Percentiles rank a stretch among this genome's conserved stretches.
These are phyloP conservation scores for Enteromius treurensis DNA, from an alignment of 2,797 vertebrate species.

Conservation along the genomic window DNA sequence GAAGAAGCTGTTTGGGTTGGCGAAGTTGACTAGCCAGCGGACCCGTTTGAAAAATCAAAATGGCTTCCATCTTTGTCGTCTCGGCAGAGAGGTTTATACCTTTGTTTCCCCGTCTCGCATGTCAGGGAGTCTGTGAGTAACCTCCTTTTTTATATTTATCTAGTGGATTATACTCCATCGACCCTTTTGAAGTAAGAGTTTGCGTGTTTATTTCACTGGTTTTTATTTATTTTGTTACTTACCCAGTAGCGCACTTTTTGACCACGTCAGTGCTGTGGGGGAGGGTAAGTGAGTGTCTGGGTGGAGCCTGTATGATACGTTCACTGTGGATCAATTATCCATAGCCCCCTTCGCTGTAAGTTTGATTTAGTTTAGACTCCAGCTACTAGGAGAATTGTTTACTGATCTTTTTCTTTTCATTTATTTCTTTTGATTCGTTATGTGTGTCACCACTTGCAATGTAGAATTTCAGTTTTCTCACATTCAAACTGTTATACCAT, in stretches of 20 bases:
- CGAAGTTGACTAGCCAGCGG: slow-evolving; percentile 54
- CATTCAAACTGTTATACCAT: background rate
- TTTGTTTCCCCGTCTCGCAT: slow-evolving; percentile 28
- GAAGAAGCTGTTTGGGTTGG: slow-evolving; percentile 41
- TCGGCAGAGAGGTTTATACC: slow-evolving; percentile 45
- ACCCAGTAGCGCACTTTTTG: slow-evolving; percentile 53
- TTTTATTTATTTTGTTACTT: slow-evolving; percentile 45
- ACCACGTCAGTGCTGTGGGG: slow-evolving; percentile 66
- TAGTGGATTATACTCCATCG: slow-evolving; percentile 15
- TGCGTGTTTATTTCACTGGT: slow-evolving; percentile 25
- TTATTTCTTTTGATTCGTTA: background rate
- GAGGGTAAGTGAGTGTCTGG: slow-evolving; percentile 55
- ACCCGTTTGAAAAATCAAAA: slow-evolving; percentile 60
- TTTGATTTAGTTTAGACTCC: slow-evolving; percentile 31
- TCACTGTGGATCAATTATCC: slow-evolving; percentile 41
- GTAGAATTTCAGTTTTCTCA: background rate
- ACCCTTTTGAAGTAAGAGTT: background rate
- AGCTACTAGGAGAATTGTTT: slow-evolving; percentile 14
- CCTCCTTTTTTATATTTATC: slow-evolving; percentile 25
- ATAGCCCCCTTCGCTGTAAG: slow-evolving; percentile 13
- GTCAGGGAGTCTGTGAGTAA: slow-evolving; percentile 32
- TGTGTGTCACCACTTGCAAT: slow-evolving; percentile 2
- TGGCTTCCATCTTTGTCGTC: slow-evolving; percentile 65
- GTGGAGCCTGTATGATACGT: slow-evolving; percentile 50
- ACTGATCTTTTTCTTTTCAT: background rate